Conservation (phyloP, 2,797 vertebrate genomes). For the Spizella passerina region DNA sequence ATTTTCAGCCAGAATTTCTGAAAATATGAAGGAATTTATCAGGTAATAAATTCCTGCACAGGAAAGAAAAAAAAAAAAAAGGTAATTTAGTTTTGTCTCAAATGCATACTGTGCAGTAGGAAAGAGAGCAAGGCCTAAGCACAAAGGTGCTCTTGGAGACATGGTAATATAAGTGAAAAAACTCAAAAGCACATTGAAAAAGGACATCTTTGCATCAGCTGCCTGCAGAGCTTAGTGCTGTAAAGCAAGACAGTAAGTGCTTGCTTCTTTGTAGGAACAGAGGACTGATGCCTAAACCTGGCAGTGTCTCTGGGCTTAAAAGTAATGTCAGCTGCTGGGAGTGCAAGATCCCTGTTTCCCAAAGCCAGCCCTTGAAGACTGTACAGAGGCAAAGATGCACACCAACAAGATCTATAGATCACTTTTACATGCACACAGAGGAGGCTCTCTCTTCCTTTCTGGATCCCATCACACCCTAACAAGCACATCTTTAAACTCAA, state of each 20-base stretch:
- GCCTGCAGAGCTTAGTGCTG: neutral
- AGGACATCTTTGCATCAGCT: neutral
- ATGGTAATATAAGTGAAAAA: neutral
- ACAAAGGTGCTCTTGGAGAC: neutral
- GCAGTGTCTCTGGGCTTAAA: neutral
- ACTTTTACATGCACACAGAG: neutral
- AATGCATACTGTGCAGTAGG: neutral
- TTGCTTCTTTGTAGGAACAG: neutral
- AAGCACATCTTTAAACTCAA: conserved; percentile 52
- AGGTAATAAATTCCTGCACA: too few species aligned
- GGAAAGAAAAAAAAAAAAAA: neutral
- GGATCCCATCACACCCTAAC: conserved; percentile 1
- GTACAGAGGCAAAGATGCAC: neutral
- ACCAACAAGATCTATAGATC: neutral
- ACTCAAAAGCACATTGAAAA: neutral
- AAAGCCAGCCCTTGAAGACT: neutral
- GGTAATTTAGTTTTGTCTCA: neutral
- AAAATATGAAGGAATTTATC: neutral
- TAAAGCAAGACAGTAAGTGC: neutral
- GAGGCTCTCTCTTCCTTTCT: neutral
- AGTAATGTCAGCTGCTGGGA: neutral
- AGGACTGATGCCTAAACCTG: neutral
- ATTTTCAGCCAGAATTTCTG: neutral
- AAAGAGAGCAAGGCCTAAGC: neutral
- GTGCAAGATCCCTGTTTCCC: neutral